Percentiles rank a stretch among this genome's conserved stretches.
Evolutionary conservation across 2,888 invertebrate genomes (phyloP).

Genomic region (Himalopsyche tibetana): DNA sequence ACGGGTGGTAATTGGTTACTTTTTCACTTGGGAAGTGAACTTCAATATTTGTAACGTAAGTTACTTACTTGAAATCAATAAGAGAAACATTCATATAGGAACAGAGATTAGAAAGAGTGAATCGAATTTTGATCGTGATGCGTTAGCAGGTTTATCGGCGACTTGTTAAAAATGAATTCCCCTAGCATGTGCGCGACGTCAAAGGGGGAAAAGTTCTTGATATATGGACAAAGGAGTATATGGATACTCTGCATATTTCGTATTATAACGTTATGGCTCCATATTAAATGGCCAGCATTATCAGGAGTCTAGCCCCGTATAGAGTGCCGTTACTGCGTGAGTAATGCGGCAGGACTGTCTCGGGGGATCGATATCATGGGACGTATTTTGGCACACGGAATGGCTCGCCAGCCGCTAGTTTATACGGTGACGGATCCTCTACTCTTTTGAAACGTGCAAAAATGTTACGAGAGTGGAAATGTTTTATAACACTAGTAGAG

Average conservation of each 20-base stretch:
- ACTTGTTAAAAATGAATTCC: background rate
- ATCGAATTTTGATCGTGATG: too few species aligned
- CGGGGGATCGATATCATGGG: slow-evolving; percentile 43
- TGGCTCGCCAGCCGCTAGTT: slow-evolving; percentile 29
- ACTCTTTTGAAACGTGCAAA: background rate
- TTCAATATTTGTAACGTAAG: too few species aligned
- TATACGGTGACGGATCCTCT: slow-evolving; percentile 14
- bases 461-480: background rate
- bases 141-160: background rate
- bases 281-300: slow-evolving; percentile 41
- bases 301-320: slow-evolving; percentile 37
- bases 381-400: slow-evolving; percentile 28
- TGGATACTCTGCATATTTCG: slow-evolving; percentile 30
- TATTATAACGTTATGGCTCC: slow-evolving; percentile 33
- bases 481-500: too few species aligned
- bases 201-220: background rate
- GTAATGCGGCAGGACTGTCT: slow-evolving; percentile 27
- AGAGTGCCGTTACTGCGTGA: slow-evolving; percentile 42
- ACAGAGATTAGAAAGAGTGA: too few species aligned
- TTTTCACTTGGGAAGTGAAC: too few species aligned
- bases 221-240: background rate
- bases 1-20: too few species aligned
- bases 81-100: too few species aligned
- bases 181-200: background rate
- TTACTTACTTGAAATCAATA: too few species aligned